Percentiles rank a stretch among this genome's conserved stretches.
Evolutionary conservation across 2,888 invertebrate species (phyloP).

Genomic region (Pocota personata): DNA sequence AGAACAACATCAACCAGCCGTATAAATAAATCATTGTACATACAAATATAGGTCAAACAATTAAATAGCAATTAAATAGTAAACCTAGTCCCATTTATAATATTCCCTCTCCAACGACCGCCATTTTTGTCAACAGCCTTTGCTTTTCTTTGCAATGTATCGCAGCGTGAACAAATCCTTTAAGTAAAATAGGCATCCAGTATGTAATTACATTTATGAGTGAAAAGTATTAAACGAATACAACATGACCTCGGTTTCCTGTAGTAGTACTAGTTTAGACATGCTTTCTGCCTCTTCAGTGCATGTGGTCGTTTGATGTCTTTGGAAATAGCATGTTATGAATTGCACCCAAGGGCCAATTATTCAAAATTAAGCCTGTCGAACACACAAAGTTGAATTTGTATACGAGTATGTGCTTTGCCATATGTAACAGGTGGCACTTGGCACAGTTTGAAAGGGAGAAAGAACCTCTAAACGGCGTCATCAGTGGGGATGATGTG

Average conservation of each 20-base stretch:
- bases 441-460: slow-evolving; percentile 28
- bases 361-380: slow-evolving; percentile 58
- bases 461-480: slow-evolving; percentile 16
- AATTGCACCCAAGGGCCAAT: slow-evolving; percentile 52
- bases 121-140: slow-evolving; percentile 13
- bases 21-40: not conserved
- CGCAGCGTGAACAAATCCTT: slow-evolving; percentile 11
- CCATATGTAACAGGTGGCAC: slow-evolving; percentile 46
- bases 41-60: slow-evolving; percentile 34
- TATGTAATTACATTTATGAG: slow-evolving; percentile 24
- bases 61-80: slow-evolving; percentile 46
- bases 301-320: slow-evolving; percentile 3
- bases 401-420: not conserved
- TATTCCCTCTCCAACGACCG: slow-evolving; percentile 4
- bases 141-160: not conserved
- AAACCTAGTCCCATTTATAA: slow-evolving; percentile 13
- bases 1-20: not conserved
- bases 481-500: slow-evolving; percentile 32
- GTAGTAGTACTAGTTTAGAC: slow-evolving; percentile 12
- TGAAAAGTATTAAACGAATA: slow-evolving; percentile 21
- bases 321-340: slow-evolving; percentile 12
- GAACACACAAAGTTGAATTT: not conserved
- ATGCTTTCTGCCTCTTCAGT: slow-evolving; percentile 8
- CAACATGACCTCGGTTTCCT: slow-evolving; percentile 39
- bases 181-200: slow-evolving; percentile 18